Evolutionary conservation across 2,888 invertebrate genomes (phyloP).

Genomic region (Flexamia atlantica): DNA sequence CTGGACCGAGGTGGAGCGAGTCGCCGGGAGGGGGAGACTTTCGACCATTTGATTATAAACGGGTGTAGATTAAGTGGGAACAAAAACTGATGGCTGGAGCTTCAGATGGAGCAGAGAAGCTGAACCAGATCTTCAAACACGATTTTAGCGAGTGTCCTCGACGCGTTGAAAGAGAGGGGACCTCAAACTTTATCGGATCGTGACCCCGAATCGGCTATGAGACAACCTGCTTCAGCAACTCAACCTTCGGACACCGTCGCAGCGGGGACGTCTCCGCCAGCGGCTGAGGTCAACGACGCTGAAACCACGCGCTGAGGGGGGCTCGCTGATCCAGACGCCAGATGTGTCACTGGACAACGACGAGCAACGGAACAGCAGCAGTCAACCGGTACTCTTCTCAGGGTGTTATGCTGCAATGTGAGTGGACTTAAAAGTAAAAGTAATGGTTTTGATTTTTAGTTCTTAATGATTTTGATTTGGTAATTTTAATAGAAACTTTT

Average conservation of each 20-base stretch:
- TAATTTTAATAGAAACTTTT: slow-evolving; percentile 23
- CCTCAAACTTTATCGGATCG: neutral
- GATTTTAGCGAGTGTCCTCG: slow-evolving; percentile 5
- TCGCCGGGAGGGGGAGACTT: neutral
- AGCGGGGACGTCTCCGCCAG: neutral
- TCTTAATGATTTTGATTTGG: slow-evolving; percentile 10
- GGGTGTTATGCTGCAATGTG: neutral
- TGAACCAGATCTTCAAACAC: neutral
- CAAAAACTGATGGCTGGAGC: slow-evolving; percentile 33
- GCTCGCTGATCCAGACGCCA: neutral
- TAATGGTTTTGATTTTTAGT: neutral
- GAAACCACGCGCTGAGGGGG: neutral
- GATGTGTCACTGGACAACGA: neutral
- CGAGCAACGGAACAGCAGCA: neutral
- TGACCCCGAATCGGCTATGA: neutral
- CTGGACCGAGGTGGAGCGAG: slow-evolving; percentile 41
- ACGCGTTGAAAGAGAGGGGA: neutral
- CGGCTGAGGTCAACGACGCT: neutral
- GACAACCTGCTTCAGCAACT: neutral
- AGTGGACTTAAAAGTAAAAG: slow-evolving; percentile 30
- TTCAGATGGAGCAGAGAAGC: slow-evolving; percentile 11
- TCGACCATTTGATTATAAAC: slow-evolving; percentile 32
- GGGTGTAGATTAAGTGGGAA: slow-evolving; percentile 23
- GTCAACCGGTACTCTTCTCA: neutral
- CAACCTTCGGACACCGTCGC: neutral